phyloP scores from a whole-genome alignment of 2,888 invertebrate genomes.

The Heliconius ethilla region DNA sequence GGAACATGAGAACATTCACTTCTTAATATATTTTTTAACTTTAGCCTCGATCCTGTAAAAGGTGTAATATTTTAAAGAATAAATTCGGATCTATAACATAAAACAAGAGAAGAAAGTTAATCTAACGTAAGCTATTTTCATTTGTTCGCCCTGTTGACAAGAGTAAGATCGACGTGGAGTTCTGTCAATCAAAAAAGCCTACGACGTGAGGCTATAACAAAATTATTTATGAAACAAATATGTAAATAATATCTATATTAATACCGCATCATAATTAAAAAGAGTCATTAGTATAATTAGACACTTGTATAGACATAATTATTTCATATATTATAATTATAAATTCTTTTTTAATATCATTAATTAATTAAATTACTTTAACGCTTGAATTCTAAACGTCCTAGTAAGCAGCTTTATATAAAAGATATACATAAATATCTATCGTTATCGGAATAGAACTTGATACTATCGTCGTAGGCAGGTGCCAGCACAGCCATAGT shows the following conservation, averaged over 20 bases:
- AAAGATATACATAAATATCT: conserved; percentile 2
- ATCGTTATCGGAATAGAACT: neutral
- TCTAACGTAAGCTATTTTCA: too few species aligned
- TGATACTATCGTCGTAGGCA: neutral
- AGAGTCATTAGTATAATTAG: neutral
- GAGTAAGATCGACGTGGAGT: too few species aligned
- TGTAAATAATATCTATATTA: neutral
- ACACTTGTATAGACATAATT: neutral
- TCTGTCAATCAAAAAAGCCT: neutral
- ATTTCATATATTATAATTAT: neutral
- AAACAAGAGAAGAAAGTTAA: too few species aligned
- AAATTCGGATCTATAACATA: too few species aligned
- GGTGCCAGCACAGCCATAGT: neutral
- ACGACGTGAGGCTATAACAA: neutral
- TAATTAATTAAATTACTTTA: neutral
- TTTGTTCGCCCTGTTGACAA: too few species aligned
- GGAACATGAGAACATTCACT: neutral
- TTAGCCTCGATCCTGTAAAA: too few species aligned
- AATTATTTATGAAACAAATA: neutral
- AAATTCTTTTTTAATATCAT: neutral
- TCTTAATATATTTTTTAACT: neutral
- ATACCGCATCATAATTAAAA: neutral
- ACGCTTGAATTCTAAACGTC: neutral
- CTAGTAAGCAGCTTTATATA: neutral
- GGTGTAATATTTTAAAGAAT: too few species aligned